These are phyloP conservation scores for Scylla paramamosain DNA, from an alignment of 1,140 invertebrate species.

Conservation along the genomic window DNA sequence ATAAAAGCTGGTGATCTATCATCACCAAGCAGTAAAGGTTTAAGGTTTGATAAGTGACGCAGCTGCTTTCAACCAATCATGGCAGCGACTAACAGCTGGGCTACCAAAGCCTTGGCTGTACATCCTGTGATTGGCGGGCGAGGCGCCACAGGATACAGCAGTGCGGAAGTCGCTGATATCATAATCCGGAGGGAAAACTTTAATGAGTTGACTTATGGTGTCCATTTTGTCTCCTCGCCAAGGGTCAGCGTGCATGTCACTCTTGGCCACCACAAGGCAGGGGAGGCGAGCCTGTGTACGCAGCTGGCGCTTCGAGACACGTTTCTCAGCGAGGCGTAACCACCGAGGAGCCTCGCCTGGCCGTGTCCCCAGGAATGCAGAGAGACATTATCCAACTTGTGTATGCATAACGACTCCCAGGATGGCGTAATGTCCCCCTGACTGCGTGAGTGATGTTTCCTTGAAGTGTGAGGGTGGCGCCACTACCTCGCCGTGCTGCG, in stretches of 20 bases:
- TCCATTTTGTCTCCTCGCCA: background rate
- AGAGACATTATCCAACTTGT: slow-evolving; percentile 3
- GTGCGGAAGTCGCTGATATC: background rate
- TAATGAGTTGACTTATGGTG: background rate
- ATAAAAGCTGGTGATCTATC: too few relatives aligned
- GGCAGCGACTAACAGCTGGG: background rate
- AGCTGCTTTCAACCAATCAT: background rate
- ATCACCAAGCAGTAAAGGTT: too few relatives aligned
- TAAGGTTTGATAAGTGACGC: background rate
- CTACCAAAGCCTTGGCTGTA: background rate
- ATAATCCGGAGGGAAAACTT: background rate
- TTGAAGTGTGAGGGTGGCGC: slow-evolving; percentile 36
- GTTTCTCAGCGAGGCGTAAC: background rate
- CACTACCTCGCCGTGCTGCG: background rate
- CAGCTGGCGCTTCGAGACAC: too few relatives aligned
- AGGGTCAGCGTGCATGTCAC: background rate
- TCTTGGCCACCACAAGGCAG: background rate
- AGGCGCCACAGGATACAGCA: background rate
- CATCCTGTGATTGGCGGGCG: background rate
- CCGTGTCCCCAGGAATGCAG: background rate
- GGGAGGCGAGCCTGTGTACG: background rate
- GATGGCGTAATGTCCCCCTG: slow-evolving; percentile 56
- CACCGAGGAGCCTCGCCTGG: background rate
- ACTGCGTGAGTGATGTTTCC: slow-evolving; percentile 64
- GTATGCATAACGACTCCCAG: slow-evolving; percentile 44